Base-by-base conservation (phyloP, 1,140 invertebrate species). In the Drosophila rufa region DNA sequence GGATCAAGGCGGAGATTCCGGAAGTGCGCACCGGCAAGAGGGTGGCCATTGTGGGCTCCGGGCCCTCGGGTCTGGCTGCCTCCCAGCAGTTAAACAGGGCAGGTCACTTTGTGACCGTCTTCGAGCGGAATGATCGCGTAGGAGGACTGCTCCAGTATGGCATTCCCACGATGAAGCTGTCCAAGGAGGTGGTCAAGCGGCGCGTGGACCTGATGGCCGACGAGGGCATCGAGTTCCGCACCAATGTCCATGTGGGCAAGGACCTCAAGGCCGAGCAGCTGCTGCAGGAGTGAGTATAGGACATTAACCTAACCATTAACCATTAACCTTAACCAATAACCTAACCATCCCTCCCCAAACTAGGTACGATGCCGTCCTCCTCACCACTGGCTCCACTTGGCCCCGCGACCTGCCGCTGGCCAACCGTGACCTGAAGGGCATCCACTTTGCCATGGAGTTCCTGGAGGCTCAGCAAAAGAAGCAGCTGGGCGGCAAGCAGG, bases 391-490 rank as follows among this genome's bases (percentile, higher is more conserved):
- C 9, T 97, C 99, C 2, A 99, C 99, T 0, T 99, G 98, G 97
- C 98, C 99, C 0, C 95, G 99, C 59, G 99, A 99, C 94, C 94
- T 98, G 64, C 96, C 96, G 0, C 95, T 97, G 83, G 95, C 96
- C 89, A 98, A 98, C 51, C 95, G 98, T 5, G 94, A 98, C 60
- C 93, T 99, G 5, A 93, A 93, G 83, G 94, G 99, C 12, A 99
- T 99, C 82, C 96, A 99, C 93, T 99, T 98, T 94, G 99, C 99
- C 1, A 99, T 99, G 96, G 97, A 97, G 91, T 99, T 99, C 94
- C 94, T 99, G 27, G 98, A 99, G 93, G 96, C 96, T 27, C 99
- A 98, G 97, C 99, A 99, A 93, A 98, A 99, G 94, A 97, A 97
- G 80, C 98, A 99, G 93, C 95, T 97, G 93, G 97, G 97, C 7